These are phyloP conservation scores for Antrozous pallidus DNA, from an alignment of 2,797 vertebrate species.

Conservation along the genomic window DNA sequence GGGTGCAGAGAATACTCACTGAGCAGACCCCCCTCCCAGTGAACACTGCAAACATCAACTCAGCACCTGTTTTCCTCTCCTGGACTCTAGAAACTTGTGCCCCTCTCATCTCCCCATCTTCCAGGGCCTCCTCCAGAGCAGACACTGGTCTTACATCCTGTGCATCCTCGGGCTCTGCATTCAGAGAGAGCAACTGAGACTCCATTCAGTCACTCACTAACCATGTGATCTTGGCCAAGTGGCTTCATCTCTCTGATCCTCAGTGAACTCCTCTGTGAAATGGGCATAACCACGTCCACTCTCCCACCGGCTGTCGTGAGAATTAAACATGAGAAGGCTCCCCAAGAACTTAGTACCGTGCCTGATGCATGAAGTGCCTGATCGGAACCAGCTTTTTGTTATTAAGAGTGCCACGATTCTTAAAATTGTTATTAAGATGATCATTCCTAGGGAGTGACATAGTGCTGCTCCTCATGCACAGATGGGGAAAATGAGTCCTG, in stretches of 20 bases:
- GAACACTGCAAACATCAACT: background rate
- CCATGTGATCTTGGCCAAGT: no score
- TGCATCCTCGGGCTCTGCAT: background rate
- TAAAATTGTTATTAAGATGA: background rate
- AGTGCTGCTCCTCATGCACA: rapidly evolving
- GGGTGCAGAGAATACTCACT: background rate
- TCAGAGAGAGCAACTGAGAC: background rate
- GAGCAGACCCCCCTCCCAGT: background rate
- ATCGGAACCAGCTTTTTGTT: background rate
- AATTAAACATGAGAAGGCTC: background rate
- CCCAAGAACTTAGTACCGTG: rapidly evolving
- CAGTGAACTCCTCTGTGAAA: background rate
- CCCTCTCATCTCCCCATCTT: background rate
- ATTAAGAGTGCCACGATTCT: no score
- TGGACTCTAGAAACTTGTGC: background rate
- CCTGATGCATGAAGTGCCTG: background rate
- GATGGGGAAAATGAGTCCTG: background rate
- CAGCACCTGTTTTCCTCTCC: background rate
- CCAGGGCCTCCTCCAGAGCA: background rate
- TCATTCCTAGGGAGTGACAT: background rate
- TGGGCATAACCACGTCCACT: background rate
- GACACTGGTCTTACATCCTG: background rate
- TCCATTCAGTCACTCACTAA: background rate
- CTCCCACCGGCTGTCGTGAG: rapidly evolving
- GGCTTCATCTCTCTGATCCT: background rate